These are phyloP conservation scores for Gymnogyps californianus DNA, from an alignment of 2,113 vertebrate genomes.

Conservation along the genomic window DNA sequence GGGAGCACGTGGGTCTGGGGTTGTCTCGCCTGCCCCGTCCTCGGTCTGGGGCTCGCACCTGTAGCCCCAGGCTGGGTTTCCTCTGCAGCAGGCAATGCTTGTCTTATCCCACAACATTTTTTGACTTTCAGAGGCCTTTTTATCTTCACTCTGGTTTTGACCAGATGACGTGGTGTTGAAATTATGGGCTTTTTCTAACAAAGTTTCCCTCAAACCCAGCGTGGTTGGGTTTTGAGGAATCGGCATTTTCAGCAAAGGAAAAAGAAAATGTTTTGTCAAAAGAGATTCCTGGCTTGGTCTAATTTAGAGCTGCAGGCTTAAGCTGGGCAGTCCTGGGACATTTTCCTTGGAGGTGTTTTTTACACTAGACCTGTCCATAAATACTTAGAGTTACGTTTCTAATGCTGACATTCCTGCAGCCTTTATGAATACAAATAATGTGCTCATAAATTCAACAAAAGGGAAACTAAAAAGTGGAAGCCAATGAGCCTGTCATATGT, in stretches of 20 bases:
- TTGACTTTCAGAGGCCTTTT: neutral
- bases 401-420: neutral
- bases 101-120: rapidly evolving
- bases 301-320: neutral
- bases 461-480: neutral
- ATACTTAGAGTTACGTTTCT: neutral
- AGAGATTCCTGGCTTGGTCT: neutral
- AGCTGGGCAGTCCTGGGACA: neutral
- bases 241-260: neutral
- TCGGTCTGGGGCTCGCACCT: rapidly evolving
- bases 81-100: neutral
- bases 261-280: neutral
- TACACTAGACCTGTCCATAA: neutral
- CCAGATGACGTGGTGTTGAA: rapidly evolving
- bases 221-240: neutral
- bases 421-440: neutral
- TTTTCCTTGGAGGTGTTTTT: neutral
- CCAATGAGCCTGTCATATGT: neutral
- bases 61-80: rapidly evolving
- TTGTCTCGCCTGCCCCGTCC: rapidly evolving
- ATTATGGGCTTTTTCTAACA: neutral
- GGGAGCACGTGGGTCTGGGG: rapidly evolving
- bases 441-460: neutral
- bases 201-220: neutral
- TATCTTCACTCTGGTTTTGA: neutral